Conservation (phyloP, 2,888 invertebrate genomes). For the Malacosoma neustria region DNA sequence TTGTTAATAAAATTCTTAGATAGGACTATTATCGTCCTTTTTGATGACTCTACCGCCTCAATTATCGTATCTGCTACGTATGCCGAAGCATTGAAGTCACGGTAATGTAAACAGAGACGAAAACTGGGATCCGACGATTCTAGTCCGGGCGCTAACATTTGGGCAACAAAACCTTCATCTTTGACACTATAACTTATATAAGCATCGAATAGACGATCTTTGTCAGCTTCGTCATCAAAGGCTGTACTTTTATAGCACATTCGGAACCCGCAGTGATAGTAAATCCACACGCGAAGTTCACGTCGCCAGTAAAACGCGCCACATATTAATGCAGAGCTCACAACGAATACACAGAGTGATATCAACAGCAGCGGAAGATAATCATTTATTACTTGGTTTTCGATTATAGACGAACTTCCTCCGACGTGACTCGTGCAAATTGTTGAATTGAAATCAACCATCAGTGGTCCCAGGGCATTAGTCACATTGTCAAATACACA, state of each 20-base stretch:
- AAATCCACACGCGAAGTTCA: constrained; percentile 89
- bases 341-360: constrained; percentile 84
- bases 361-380: constrained; percentile 86
- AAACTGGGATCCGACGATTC: constrained; percentile 89
- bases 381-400: constrained; percentile 86
- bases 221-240: constrained; percentile 87
- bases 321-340: constrained; percentile 84
- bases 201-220: constrained; percentile 93
- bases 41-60: constrained; percentile 92
- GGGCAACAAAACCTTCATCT: constrained; percentile 93
- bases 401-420: constrained; percentile 82
- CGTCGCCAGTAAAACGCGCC: constrained; percentile 87
- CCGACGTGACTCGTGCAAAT: constrained; percentile 84
- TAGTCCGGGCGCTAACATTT: constrained; percentile 90
- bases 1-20: constrained; percentile 95
- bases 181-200: constrained; percentile 96
- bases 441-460: constrained; percentile 86
- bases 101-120: constrained; percentile 91
- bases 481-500: constrained; percentile 85
- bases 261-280: constrained; percentile 88
- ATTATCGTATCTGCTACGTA: constrained; percentile 95
- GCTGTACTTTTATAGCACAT: constrained; percentile 89
- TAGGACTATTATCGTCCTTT: constrained; percentile 91
- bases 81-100: constrained; percentile 91
- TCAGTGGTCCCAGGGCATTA: constrained; percentile 79